Evolutionary conservation across 2,888 invertebrate species (phyloP), one percentile per base, ranked within the genome.

Genomic region (Athalia rosae): DNA sequence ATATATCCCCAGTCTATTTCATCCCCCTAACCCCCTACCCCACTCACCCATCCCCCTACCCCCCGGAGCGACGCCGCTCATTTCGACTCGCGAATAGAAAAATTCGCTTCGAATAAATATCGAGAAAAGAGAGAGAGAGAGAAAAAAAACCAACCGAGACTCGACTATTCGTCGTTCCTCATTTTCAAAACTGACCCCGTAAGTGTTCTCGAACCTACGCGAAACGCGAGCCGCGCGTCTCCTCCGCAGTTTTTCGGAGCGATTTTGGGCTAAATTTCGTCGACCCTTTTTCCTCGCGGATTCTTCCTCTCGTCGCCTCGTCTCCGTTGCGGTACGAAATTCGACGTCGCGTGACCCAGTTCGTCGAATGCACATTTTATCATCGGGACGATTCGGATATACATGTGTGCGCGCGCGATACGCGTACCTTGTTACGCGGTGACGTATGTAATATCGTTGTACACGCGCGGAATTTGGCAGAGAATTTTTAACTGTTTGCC

Each of bases 1-100:
- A 89, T 89, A 89, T 86, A 88, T 89, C 85, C 84, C 80, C 84
- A 84, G 86, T 85, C 86, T 84, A 88, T 86, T 62, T 48, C 66
- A 76, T 45, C 82, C 81, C 81, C 78, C 80, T 80, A 13, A 61
- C 82, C 69, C 76, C 79, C 73, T 62, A 58, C 61, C 77, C 53
- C 53, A 64, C 78, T 43, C 77, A n/a, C 48, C 80, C 82, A 77
- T 77, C 63, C 64, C 76, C 62, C 76, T 77, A 43, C 41, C 9
- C 41, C 9, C 53, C 41, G 58, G 45, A 28, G 28, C n/a, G 66
- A 7, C 7, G 9, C 3, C 6, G 11, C 15, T 41, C 61, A 8
- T 61, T 9, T 28, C 7, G 11, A 66, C 66, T 13, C 28, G 28
- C 28, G 28, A 62, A 62, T 7, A 62, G 11, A 62, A 41, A 4